Conservation (phyloP, 1,140 invertebrate species). For the Drosophila virilis region DNA sequence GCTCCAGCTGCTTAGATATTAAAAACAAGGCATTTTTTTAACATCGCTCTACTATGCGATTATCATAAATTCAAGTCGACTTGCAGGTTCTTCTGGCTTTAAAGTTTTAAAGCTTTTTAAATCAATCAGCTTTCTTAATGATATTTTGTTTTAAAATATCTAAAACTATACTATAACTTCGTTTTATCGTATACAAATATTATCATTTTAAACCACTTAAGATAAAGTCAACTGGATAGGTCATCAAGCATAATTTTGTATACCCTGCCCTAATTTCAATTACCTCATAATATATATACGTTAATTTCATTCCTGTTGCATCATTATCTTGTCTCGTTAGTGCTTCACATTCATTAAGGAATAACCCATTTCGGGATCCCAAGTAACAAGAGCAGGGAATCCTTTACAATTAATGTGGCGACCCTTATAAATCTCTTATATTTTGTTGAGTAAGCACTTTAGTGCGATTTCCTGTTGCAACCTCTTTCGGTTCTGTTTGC, state of each 20-base stretch:
- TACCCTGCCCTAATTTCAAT: neutral
- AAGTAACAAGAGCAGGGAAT: neutral
- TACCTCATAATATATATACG: neutral
- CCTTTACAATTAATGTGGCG: slow-evolving; percentile 8
- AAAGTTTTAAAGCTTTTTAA: too few species aligned
- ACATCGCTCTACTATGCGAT: too few species aligned
- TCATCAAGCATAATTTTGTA: neutral
- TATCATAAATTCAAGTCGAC: too few species aligned
- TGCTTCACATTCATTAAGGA: slow-evolving; percentile 29
- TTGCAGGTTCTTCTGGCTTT: too few species aligned
- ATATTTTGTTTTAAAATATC: too few species aligned
- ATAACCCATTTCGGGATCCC: neutral
- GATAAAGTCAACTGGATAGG: too few species aligned
- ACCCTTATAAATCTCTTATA: slow-evolving; percentile 4
- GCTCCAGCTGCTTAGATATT: too few species aligned
- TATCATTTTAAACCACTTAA: too few species aligned
- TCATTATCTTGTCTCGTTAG: slow-evolving; percentile 1
- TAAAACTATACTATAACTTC: too few species aligned
- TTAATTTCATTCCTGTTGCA: neutral
- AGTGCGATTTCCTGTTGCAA: neutral
- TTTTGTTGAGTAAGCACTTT: slow-evolving; percentile 25
- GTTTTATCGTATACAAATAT: too few species aligned
- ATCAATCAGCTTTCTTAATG: too few species aligned
- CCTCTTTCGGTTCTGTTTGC: slow-evolving; percentile 9
- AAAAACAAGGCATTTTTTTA: too few species aligned